phyloP scores from a whole-genome alignment of 2,888 invertebrate genomes.

The Anaspis maculata region DNA sequence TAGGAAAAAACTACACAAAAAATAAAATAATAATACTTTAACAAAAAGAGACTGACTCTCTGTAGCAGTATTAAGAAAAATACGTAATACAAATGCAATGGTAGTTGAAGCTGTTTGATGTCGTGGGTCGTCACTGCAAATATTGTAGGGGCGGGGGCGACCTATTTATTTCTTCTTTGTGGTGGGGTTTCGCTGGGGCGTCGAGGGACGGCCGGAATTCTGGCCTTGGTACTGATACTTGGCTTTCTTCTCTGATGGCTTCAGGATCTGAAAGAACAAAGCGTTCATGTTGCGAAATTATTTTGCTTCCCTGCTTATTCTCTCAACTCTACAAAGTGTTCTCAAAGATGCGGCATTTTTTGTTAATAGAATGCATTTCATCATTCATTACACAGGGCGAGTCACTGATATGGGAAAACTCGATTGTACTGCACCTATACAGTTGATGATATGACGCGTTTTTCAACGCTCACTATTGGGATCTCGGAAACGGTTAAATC shows the following conservation, averaged over 20 bases:
- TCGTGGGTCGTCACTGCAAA: too few relatives aligned
- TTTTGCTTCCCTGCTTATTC: too few relatives aligned
- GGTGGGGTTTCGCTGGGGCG: slow-evolving; percentile 71
- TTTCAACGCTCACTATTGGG: too few relatives aligned
- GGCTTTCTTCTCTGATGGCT: slow-evolving; percentile 99
- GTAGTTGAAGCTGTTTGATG: neutral
- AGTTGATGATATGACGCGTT: too few relatives aligned
- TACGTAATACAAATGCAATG: slow-evolving; percentile 20
- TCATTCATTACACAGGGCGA: too few relatives aligned
- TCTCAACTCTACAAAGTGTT: too few relatives aligned
- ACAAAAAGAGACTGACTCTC: slow-evolving; percentile 23
- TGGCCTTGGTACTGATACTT: slow-evolving; percentile 94
- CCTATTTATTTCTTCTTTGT: slow-evolving; percentile 57
- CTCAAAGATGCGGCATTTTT: too few relatives aligned
- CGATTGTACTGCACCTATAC: too few relatives aligned
- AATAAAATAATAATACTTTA: slow-evolving; percentile 22
- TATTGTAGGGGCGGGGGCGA: neutral
- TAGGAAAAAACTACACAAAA: slow-evolving; percentile 24
- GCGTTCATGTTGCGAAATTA: neutral
- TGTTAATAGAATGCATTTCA: too few relatives aligned
- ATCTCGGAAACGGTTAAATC: too few relatives aligned
- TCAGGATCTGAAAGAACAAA: slow-evolving; percentile 75
- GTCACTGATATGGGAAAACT: too few relatives aligned
- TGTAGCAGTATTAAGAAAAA: slow-evolving; percentile 20
- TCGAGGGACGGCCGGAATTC: slow-evolving; percentile 78